Base-by-base conservation (phyloP, 2,888 invertebrate genomes). In the Pristionchus mayeri region DNA sequence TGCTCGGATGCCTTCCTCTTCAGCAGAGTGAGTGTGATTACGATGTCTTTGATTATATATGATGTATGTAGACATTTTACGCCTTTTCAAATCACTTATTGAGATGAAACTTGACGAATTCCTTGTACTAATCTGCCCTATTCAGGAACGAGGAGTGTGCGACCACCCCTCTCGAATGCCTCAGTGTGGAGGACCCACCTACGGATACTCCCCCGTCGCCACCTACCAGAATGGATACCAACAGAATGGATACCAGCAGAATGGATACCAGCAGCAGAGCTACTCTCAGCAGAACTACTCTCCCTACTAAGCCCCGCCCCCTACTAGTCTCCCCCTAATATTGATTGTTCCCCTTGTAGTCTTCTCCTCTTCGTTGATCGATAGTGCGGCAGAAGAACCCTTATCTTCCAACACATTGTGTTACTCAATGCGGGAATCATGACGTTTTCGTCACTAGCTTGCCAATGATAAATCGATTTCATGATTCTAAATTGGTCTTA, bases 121-220 rank as follows among this genome's bases (percentile, higher is more conserved):
- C n/a, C 3, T 54, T 18, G 3, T n/a, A 54, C 3, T 54, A 1
- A 9, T n/a, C 3, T n/a, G 7, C 21, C 21, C 7, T 4, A 1
- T 57, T 21, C 57, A 80, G 80, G 80, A 80, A 37, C 80, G 80
- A 3, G 54, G 37, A 9, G 80, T 80, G 24, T 80, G 80, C 57
- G 80, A 80, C 24, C 80, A 80, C 37, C 80, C 80, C 24, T 57
- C 80, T 18, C 80, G 80, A 16, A 80, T 80, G 54, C 3, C 80
- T 16, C 80, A 80, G 57, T 80, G 80, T 21, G 54, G 54, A 11
- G 48, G 30, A 16, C 50, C 50, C 30, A 40, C 50, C 18, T 78
- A 50, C 50, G 75, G 44, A 24, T 30, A 27, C 50, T 16, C 76
- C 21, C 76, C 71, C n/a, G 40, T n/a, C 11, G 21, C 37, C 3